Conservation (phyloP, 2,113 vertebrate species). For the Numenius arquata region DNA sequence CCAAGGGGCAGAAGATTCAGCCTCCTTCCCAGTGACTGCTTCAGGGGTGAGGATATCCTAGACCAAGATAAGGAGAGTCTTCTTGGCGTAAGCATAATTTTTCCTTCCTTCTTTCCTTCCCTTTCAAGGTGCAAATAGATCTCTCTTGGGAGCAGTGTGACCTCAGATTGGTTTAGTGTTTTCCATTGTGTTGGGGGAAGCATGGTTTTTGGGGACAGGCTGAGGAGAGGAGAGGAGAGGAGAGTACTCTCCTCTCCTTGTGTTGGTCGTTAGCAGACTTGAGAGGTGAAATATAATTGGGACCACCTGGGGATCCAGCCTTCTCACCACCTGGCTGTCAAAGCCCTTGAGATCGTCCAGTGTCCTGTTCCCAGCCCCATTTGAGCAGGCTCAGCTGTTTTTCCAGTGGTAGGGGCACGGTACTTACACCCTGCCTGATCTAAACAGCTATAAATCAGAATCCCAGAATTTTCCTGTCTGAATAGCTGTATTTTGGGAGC, state of each 20-base stretch:
- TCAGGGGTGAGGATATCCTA: not conserved
- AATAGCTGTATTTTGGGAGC: not conserved
- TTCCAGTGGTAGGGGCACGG: not conserved
- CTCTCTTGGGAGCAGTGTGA: not conserved
- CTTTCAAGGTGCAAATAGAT: not conserved
- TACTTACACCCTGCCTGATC: no score
- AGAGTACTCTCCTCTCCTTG: not conserved
- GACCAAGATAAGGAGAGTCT: not conserved
- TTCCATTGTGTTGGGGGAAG: not conserved
- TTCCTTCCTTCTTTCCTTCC: not conserved
- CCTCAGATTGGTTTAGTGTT: not conserved
- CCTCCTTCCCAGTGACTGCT: not conserved
- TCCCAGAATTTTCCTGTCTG: not conserved
- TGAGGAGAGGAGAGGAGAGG: not conserved
- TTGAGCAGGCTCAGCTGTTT: not conserved
- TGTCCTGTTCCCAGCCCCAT: not conserved
- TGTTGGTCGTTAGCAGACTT: not conserved
- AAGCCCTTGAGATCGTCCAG: not conserved
- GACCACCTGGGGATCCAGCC: not conserved
- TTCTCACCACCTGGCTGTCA: rapidly evolving
- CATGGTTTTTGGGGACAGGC: not conserved
- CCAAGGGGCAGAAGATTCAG: not conserved
- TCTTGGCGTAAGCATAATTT: not conserved
- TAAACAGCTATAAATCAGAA: not conserved
- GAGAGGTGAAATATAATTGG: not conserved